phyloP scores from a whole-genome alignment of 2,888 invertebrate species.

The Helicoverpa assulta region DNA sequence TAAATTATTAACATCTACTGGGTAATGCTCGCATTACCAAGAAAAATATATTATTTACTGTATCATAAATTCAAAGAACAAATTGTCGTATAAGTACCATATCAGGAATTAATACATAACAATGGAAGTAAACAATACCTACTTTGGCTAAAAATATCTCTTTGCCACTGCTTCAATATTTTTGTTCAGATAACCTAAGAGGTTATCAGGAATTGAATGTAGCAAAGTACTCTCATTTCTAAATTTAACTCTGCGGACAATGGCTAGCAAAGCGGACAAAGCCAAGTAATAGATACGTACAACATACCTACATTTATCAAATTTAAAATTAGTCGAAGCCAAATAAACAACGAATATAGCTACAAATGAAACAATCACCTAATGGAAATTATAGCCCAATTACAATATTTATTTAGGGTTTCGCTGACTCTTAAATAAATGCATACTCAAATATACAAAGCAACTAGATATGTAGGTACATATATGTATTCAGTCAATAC shows the following conservation, averaged over 20 bases:
- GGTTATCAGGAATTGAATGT: slow-evolving; percentile 17
- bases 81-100: too few relatives aligned
- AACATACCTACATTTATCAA: neutral
- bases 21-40: neutral
- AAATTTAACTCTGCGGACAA: slow-evolving; percentile 19
- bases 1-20: neutral
- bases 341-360: neutral
- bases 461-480: too few relatives aligned
- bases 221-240: slow-evolving; percentile 14
- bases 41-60: neutral
- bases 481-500: too few relatives aligned
- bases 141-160: neutral
- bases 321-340: too few relatives aligned
- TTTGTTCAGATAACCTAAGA: slow-evolving; percentile 13
- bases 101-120: too few relatives aligned
- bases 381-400: neutral
- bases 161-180: slow-evolving; percentile 3
- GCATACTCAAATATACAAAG: too few relatives aligned
- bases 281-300: slow-evolving; percentile 12
- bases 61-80: neutral
- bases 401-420: slow-evolving; percentile 4
- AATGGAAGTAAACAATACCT: neutral
- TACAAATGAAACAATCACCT: slow-evolving; percentile 10
- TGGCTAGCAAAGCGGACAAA: slow-evolving; percentile 8
- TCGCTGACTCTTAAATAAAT: neutral